These are phyloP conservation scores for Hydrolagus affinis DNA, from an alignment of 2,113 vertebrate species.

Conservation along the genomic window DNA sequence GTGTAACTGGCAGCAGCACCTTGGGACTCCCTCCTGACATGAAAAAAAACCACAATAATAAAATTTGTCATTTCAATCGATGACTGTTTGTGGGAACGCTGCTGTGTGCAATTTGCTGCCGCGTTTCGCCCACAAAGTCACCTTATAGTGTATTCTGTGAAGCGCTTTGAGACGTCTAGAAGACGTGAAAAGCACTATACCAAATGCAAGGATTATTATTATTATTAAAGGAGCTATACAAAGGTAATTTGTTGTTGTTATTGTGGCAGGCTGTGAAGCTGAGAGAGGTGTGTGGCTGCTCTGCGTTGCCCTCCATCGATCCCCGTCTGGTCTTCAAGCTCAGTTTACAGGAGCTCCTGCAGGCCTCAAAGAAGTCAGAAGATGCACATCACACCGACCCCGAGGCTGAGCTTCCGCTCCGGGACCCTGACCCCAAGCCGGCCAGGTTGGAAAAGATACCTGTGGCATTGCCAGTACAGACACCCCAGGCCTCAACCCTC, in stretches of 20 bases:
- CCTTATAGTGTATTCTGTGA: too few species aligned
- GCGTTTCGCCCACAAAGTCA: too few species aligned
- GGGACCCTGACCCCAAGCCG: not conserved
- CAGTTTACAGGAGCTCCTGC: conserved; percentile 58
- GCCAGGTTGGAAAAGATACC: not conserved
- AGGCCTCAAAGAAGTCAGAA: conserved; percentile 44
- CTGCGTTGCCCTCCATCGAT: conserved; percentile 69
- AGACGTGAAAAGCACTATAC: too few species aligned
- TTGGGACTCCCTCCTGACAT: too few species aligned
- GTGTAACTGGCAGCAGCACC: too few species aligned
- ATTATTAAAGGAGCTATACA: too few species aligned
- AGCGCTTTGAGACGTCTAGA: too few species aligned
- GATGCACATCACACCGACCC: not conserved
- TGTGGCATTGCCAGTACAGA: not conserved
- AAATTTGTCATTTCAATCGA: too few species aligned
- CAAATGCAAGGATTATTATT: too few species aligned
- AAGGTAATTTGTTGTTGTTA: not conserved
- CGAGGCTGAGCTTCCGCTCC: not conserved
- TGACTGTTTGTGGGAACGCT: too few species aligned
- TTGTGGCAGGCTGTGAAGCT: conserved; percentile 76
- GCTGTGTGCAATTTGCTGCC: too few species aligned
- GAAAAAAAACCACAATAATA: too few species aligned
- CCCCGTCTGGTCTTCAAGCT: conserved; percentile 71
- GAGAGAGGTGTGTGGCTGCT: conserved; percentile 74
- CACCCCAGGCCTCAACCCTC: not conserved